Conservation (phyloP, 2,888 invertebrate genomes). For the Tineola bisselliella region DNA sequence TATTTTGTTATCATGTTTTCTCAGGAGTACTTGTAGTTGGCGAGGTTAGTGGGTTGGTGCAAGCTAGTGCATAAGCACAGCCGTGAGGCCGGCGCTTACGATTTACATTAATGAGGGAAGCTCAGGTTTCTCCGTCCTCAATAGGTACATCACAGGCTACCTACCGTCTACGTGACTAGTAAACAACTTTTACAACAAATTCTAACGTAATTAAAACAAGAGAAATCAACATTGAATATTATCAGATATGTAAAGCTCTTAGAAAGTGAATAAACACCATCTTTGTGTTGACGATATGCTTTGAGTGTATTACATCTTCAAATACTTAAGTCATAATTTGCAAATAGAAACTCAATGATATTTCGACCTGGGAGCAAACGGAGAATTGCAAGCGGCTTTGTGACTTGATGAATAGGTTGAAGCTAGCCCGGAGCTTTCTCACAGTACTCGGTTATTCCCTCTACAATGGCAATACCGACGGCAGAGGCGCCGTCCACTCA, state of each 20-base stretch:
- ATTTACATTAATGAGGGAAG: slow-evolving; percentile 56
- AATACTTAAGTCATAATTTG: slow-evolving; percentile 1
- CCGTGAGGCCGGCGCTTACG: slow-evolving; percentile 28
- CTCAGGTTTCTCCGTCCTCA: slow-evolving; percentile 48
- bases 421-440: slow-evolving; percentile 19
- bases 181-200: slow-evolving; percentile 27
- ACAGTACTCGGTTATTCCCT: slow-evolving; percentile 16
- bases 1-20: slow-evolving; percentile 6
- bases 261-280: not conserved
- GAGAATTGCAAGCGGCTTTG: slow-evolving; percentile 14
- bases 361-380: slow-evolving; percentile 15
- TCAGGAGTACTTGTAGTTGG: not conserved
- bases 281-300: no score
- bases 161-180: slow-evolving; percentile 39
- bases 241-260: not conserved
- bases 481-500: slow-evolving; percentile 16
- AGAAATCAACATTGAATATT: not conserved
- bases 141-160: slow-evolving; percentile 34
- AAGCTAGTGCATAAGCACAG: slow-evolving; percentile 21
- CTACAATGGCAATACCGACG: slow-evolving; percentile 19
- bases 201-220: slow-evolving; percentile 22
- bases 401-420: slow-evolving; percentile 21
- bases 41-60: slow-evolving; percentile 55
- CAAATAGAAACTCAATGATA: slow-evolving; percentile 1
- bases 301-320: not conserved